Base-by-base conservation (phyloP, 2,797 vertebrate genomes). In the Lagorchestes hirsutus region DNA sequence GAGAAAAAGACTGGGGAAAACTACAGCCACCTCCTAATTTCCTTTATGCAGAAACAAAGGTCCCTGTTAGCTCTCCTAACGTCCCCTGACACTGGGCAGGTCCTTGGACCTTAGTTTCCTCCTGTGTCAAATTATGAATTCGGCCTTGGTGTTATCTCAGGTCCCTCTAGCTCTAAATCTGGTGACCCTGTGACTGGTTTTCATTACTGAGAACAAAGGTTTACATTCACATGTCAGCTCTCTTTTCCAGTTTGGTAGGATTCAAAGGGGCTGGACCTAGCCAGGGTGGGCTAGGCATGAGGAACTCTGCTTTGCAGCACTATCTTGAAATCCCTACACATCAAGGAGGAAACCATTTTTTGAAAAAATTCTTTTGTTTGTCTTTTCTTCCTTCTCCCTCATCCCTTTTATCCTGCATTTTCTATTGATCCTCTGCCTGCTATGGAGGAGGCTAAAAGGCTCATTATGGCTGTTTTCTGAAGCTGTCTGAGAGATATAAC, bases 71-170 rank as follows among this genome's bases (percentile, higher is more conserved):
- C 22, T 22, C 74, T 82, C 74, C 74, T 82, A 27, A 82, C 3
- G 40, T 46, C 74, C 74, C 24, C 74, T 87, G 40, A 50, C 40
- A 87, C 28, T 27, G 22, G 74, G 40, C 22, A 87, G 22, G 74
- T 87, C 74, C 27, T 28, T 50, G 40, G 67, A 50, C 74, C 40
- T 87, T 87, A 11, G 40, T 50, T 87, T 87, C 22, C 74, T 87
- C 40, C 74, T 87, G 74, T 50, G 74, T 87, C 74, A 87, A 87
- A 87, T 87, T 87, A 87, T 87, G 40, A 87, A 87, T 50, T 87
- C 50, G 40, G 74, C 74, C 74, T 87, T 50, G 74, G 50, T 87
- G 74, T 4, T 50, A 87, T 50, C 74, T 87, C 46, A 87, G 24
- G 74, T 87, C 74, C 40, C 22, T 27, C 74, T 50, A 46, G 40